phyloP scores from a whole-genome alignment of 2,113 vertebrate genomes.

The Caretta caretta region DNA sequence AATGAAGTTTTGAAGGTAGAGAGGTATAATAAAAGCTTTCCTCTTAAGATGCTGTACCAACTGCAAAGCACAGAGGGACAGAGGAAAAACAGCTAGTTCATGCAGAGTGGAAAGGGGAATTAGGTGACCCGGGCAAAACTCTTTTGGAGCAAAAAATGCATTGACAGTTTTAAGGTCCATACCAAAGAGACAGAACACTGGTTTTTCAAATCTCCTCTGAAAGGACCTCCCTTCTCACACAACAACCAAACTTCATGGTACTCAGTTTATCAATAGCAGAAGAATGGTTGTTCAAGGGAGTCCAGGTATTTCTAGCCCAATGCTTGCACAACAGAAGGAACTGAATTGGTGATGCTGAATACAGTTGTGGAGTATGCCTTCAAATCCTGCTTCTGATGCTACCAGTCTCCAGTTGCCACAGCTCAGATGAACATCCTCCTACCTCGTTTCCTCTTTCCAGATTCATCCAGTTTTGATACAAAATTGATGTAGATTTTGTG shows the following conservation, averaged over 20 bases:
- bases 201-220: not conserved
- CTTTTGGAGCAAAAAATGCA: not conserved
- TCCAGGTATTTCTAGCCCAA: not conserved
- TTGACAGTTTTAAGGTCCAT: not conserved
- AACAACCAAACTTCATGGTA: not conserved
- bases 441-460: not conserved
- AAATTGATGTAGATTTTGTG: not conserved
- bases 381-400: not conserved
- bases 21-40: not conserved
- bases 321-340: not conserved
- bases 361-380: not conserved
- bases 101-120: not conserved
- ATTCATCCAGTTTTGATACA: not conserved
- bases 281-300: not conserved
- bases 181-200: not conserved
- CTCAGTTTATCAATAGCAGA: not conserved
- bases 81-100: not conserved
- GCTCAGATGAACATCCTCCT: not conserved
- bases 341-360: fast-evolving
- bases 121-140: not conserved
- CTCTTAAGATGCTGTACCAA: not conserved
- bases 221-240: not conserved
- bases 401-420: fast-evolving
- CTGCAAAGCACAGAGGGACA: not conserved
- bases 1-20: not conserved